These are phyloP conservation scores for Sminthurides bifidus DNA, from an alignment of 1,140 invertebrate genomes.

Conservation along the genomic window DNA sequence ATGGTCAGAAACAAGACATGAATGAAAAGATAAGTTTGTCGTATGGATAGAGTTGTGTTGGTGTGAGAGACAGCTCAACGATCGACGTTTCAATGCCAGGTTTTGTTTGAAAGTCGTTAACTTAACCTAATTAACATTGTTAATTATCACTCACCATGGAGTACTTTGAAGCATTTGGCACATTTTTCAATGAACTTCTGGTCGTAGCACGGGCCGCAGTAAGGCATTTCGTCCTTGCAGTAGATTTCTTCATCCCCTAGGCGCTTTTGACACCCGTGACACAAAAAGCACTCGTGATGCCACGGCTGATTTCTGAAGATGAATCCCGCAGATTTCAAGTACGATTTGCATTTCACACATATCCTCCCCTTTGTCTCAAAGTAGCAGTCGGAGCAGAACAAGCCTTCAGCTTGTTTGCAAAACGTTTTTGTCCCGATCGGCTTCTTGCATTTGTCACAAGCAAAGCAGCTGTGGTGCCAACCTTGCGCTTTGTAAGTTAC, in stretches of 20 bases:
- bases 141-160: slow-evolving; percentile 10
- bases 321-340: slow-evolving; percentile 6
- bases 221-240: slow-evolving; percentile 4
- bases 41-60: no score
- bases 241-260: slow-evolving; percentile 53
- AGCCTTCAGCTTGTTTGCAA: background rate
- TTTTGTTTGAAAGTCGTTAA: no score
- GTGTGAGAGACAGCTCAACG: no score
- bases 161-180: background rate
- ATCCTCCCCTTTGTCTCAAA: slow-evolving; percentile 13
- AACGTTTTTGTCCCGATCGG: slow-evolving; percentile 12
- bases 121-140: no score
- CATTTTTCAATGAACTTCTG: slow-evolving; percentile 13
- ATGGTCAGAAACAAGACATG: background rate
- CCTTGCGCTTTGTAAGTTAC: slow-evolving; percentile 6
- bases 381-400: slow-evolving; percentile 16
- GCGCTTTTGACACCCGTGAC: slow-evolving; percentile 83
- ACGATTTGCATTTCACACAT: slow-evolving; percentile 11
- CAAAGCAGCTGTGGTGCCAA: slow-evolving; percentile 10
- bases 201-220: slow-evolving; percentile 8
- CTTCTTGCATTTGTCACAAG: slow-evolving; percentile 9
- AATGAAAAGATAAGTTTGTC: no score
- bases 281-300: slow-evolving; percentile 99
- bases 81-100: no score
- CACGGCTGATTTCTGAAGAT: slow-evolving; percentile 94